Conservation (phyloP, 2,797 vertebrate genomes). For the Sebastes baramenuke region DNA sequence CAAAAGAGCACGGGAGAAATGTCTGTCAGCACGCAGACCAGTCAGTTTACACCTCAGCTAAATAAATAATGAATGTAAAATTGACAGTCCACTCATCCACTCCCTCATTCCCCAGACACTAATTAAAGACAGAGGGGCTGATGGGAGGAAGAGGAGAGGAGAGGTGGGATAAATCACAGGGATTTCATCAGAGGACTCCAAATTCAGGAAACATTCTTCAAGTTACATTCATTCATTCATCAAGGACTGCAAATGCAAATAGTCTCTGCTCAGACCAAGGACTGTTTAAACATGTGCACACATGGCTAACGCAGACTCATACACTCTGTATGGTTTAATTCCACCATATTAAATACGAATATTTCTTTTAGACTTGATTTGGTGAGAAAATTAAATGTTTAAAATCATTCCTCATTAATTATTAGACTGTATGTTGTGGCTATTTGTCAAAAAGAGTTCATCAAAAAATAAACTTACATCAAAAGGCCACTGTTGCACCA, state of each 20-base stretch:
- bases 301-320: not conserved
- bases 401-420: slow-evolving; percentile 6
- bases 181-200: slow-evolving; percentile 68
- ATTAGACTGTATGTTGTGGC: too few species aligned
- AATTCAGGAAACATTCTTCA: slow-evolving; percentile 73
- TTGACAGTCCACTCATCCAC: slow-evolving; percentile 84
- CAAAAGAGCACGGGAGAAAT: slow-evolving; percentile 76
- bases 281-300: slow-evolving; percentile 8
- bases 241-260: slow-evolving; percentile 62
- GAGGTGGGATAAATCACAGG: slow-evolving; percentile 73
- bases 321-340: not conserved
- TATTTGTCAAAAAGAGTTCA: too few species aligned
- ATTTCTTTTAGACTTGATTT: not conserved
- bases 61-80: slow-evolving; percentile 84
- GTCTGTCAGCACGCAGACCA: slow-evolving; percentile 74
- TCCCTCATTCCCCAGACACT: slow-evolving; percentile 82
- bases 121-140: slow-evolving; percentile 83
- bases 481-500: too few species aligned
- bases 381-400: slow-evolving; percentile 10
- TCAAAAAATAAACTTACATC: too few species aligned
- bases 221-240: slow-evolving; percentile 61
- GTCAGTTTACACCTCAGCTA: slow-evolving; percentile 80
- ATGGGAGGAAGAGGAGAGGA: slow-evolving; percentile 33
- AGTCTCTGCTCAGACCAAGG: slow-evolving; percentile 19
- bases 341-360: not conserved